These are phyloP conservation scores for Tinamus major DNA, from an alignment of 2,797 vertebrate species.

Conservation along the genomic window DNA sequence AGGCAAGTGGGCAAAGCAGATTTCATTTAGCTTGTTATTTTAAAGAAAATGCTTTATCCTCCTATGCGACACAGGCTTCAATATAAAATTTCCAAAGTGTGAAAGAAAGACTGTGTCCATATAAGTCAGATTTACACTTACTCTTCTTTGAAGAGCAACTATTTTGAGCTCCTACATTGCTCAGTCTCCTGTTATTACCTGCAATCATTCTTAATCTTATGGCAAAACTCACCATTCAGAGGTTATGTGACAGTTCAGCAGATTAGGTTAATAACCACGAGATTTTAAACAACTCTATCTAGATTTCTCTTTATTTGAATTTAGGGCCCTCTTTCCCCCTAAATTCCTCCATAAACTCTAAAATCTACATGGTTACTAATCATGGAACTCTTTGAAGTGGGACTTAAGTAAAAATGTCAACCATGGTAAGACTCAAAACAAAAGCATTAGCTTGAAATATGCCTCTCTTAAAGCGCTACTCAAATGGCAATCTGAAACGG, in stretches of 20 bases:
- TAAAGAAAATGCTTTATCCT: not conserved
- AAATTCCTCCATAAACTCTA: not conserved
- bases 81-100: not conserved
- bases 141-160: not conserved
- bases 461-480: not conserved
- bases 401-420: not conserved
- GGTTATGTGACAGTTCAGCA: not conserved
- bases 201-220: not conserved
- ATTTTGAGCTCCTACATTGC: not conserved
- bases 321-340: not conserved
- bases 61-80: not conserved
- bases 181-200: not conserved
- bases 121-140: not conserved
- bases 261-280: not conserved
- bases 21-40: not conserved
- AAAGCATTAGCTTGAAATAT: not conserved
- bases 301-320: not conserved
- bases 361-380: not conserved
- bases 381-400: not conserved
- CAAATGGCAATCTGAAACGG: not conserved
- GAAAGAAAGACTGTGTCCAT: not conserved
- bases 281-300: not conserved
- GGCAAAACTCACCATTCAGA: not conserved
- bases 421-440: not conserved
- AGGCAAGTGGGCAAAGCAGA: not conserved